Base-by-base conservation (phyloP, 2,888 invertebrate genomes). In the Cabera pusaria region DNA sequence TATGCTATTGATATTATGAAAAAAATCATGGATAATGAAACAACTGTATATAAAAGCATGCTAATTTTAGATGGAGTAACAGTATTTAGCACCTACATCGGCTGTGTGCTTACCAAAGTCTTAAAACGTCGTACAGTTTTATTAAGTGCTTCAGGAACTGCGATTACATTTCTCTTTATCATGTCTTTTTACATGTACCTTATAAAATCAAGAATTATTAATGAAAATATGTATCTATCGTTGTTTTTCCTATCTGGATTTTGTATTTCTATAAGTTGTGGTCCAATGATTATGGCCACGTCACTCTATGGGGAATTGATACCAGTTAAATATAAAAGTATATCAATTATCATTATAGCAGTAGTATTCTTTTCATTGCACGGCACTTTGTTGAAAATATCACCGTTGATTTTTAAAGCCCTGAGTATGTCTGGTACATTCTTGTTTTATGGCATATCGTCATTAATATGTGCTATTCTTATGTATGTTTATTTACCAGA, bases 1-100 rank as follows among this genome's bases (percentile, higher is more conserved):
- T 35, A 35, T 8, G 35, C 35, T 3, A 6, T 35, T n/a, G 35
- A 35, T 2, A 21, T 35, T 1, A 26, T 35, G 26, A 35, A 35
- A 6, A 35, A 27, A 17, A 35, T 35, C 1, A 10, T 35, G 14
- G 7, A 21, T 0, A 21, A 21, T 2, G 35, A 35, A 11, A 0
- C 5, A 5, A 9, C 19, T 3, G 35, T 25, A 0, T 35, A 35
- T 5, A 26, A 21, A 3, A 35, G 35, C 7, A 35, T 35, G 35
- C 6, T 35, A 2, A 35, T 27, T 7, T 35, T 35, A 14, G 35
- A 35, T 6, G 35, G 35, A 0, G 6, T 35, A 0, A 35, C 35
- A 10, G 35, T 35, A 6, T 21, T 35, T 1, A 26, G 26, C 5
- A 21, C 35, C 6, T 35, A 35, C 5, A 7, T 21, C 0, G 35